A percentile compares a stretch with the other conserved stretches of the same genome.
Evolutionary conservation across 2,797 vertebrate genomes (phyloP).

Genomic region (Siniperca obscura): DNA sequence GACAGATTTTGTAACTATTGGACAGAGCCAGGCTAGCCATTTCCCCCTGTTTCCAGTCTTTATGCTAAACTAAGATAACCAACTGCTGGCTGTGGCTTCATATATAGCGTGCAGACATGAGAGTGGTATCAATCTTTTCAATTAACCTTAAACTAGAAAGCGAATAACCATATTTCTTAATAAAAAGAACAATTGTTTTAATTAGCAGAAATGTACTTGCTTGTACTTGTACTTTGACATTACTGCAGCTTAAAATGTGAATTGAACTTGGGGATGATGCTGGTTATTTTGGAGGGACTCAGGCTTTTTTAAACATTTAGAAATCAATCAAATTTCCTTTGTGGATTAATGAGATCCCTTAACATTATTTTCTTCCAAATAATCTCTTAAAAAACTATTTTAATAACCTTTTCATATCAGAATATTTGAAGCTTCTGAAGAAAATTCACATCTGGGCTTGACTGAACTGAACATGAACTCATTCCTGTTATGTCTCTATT

Average conservation of each 20-base stretch:
- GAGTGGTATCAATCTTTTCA: no score
- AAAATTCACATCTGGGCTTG: not conserved
- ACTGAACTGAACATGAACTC: slow-evolving; percentile 33
- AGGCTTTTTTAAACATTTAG: not conserved
- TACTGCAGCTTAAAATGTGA: not conserved
- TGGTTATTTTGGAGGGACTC: not conserved
- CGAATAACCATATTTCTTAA: not conserved
- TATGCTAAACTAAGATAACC: no score
- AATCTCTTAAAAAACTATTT: not conserved
- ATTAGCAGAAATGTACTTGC: not conserved
- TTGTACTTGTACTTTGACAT: not conserved
- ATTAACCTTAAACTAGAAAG: no score
- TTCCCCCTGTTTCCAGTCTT: no score
- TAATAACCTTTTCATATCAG: not conserved
- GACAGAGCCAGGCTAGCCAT: not conserved
- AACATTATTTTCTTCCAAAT: not conserved
- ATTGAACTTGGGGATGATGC: not conserved
- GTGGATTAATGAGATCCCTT: not conserved
- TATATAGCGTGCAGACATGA: no score
- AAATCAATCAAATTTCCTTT: not conserved
- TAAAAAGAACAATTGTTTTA: not conserved
- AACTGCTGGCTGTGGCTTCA: no score
- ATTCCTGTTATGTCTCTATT: slow-evolving; percentile 12
- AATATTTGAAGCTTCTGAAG: not conserved
- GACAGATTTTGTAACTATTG: not conserved